These are phyloP conservation scores for Volucella zonaria DNA, from an alignment of 2,888 invertebrate genomes.

Conservation along the genomic window DNA sequence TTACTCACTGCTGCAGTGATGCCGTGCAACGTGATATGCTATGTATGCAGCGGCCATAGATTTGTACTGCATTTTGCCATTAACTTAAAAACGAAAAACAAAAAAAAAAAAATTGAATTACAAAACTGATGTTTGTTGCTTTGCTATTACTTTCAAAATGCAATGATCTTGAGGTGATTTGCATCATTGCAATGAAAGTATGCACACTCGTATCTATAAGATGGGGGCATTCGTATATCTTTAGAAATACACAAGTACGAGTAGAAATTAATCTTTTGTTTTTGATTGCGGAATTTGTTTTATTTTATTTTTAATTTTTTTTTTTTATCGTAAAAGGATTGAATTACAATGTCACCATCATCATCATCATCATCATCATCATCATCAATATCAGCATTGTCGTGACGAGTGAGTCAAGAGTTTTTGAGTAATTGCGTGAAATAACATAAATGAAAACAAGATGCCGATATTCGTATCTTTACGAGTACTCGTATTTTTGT, in stretches of 20 bases:
- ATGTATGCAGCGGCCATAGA: conserved; percentile 40
- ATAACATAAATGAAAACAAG: conserved; percentile 2
- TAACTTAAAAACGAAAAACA: conserved; percentile 5
- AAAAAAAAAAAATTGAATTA: conserved; percentile 35
- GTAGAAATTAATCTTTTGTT: conserved; percentile 54
- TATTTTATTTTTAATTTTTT: conserved; percentile 2
- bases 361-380: conserved; percentile 3
- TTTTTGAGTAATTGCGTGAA: conserved; percentile 49
- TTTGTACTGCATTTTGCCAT: conserved; percentile 41
- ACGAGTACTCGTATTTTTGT: no score
- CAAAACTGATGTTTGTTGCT: conserved; percentile 23
- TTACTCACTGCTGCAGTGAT: conserved; percentile 34
- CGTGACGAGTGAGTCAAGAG: conserved; percentile 26
- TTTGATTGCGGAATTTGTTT: conserved; percentile 42
- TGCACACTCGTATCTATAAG: neutral
- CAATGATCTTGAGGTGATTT: conserved; percentile 41
- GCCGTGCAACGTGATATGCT: conserved; percentile 50
- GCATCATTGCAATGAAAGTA: conserved; percentile 49
- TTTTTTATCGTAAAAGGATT: conserved; percentile 33
- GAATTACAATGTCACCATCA: conserved; percentile 48
- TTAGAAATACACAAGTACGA: conserved; percentile 13
- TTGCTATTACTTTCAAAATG: conserved; percentile 29
- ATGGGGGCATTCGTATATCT: conserved; percentile 9
- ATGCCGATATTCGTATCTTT: neutral
- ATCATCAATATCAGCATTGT: neutral